Base-by-base conservation (phyloP, 1,140 invertebrate species). In the Macrotrachela quadricornifera region DNA sequence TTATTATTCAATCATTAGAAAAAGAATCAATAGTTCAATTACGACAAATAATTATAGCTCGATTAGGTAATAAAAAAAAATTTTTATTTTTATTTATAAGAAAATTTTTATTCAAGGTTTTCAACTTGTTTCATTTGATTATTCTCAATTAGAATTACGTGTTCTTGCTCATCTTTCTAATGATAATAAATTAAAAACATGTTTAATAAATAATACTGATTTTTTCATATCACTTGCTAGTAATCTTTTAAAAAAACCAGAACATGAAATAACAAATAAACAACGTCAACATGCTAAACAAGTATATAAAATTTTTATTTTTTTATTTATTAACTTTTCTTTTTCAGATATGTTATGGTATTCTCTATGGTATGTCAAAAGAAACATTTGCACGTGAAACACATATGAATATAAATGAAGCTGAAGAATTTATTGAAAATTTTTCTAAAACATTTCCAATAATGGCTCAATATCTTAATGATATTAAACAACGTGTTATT, bases 361-460 rank as follows among this genome's bases (percentile, higher is more conserved):
- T 97, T 58, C 81, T 97, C 47, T 96, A 96, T 68, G 91, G 91
- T n/a, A 95, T 95, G 78, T 85, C 90, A 12, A 73, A 77, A 13
- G 83, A 79, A 62, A 76, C 82, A 1, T 71, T 97, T n/a, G 76
- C 80, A 0, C 80, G 87, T 55, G 77, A 80, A 51, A 68, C 96
- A 16, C 77, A 78, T 51, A 76, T 90, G n/a, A 73, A 75, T 6
- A 81, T 85, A 66, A 68, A 78, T 46, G 81, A 90, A 61, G 88
- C 90, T 0, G 71, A 72, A 4, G 68, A 76, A 39, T 82, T 92
- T 66, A 79, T 83, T 59, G 77, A 81, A 53, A 75, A 76, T 6
- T 97, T 97, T 65, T 81, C 85, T 69, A 71, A 70, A 18, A 77
- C 78, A 6, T 94, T 86, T 70, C 80, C 83, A 21, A 76, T 78